These are phyloP conservation scores for Hepsetus odoe DNA, from an alignment of 2,113 vertebrate species.

Conservation along the genomic window DNA sequence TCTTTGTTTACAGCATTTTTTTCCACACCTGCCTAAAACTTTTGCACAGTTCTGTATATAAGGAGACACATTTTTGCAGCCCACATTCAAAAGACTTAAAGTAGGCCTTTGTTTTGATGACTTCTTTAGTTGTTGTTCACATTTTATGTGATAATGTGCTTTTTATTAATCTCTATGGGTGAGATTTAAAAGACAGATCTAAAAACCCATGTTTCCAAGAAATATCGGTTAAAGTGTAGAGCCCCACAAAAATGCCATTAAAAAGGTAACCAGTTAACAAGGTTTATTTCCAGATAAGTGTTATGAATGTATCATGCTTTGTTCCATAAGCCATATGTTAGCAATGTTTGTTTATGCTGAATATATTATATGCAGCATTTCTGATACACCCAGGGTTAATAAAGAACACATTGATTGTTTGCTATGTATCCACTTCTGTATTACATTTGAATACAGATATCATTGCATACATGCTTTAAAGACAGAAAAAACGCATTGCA, in stretches of 20 bases:
- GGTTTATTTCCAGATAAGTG: background rate
- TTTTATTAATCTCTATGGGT: too few species aligned
- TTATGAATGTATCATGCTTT: background rate
- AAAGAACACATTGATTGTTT: background rate
- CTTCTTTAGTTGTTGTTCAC: too few species aligned
- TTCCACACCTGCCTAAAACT: too few species aligned
- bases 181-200: too few species aligned
- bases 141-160: too few species aligned
- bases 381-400: background rate
- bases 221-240: background rate
- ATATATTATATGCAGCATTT: background rate
- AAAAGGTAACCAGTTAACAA: background rate
- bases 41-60: too few species aligned
- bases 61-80: too few species aligned
- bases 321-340: background rate
- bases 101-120: too few species aligned
- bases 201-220: background rate
- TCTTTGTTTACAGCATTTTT: too few species aligned
- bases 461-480: background rate
- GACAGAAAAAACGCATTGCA: background rate
- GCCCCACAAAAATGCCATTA: background rate
- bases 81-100: too few species aligned
- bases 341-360: background rate
- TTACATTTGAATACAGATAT: background rate
- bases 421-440: background rate